phyloP scores from a whole-genome alignment of 2,888 invertebrate genomes.

The Isoperla grammatica region DNA sequence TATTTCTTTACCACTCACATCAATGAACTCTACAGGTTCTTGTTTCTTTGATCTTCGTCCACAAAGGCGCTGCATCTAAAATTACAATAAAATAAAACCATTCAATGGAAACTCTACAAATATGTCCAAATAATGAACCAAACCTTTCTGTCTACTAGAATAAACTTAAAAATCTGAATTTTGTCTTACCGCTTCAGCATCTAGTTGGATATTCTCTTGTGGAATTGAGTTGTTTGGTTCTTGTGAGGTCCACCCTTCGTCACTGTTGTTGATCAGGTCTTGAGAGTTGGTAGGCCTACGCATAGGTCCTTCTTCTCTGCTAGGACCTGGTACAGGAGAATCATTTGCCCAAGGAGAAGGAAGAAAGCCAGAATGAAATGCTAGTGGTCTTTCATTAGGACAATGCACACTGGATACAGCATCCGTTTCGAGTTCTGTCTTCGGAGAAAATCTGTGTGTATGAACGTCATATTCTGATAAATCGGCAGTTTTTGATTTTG shows the following conservation, averaged over 20 bases:
- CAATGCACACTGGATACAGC: background rate
- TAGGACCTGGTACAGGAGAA: background rate
- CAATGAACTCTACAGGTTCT: conserved; percentile 62
- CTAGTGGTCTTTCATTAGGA: background rate
- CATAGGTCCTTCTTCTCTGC: no score
- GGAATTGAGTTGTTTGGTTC: conserved; percentile 7
- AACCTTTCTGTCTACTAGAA: no score
- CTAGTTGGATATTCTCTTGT: conserved; percentile 45
- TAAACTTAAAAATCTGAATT: background rate
- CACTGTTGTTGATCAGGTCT: background rate
- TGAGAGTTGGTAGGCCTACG: background rate
- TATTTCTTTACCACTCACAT: conserved; percentile 75
- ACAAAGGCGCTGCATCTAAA: conserved; percentile 59
- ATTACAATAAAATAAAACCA: no score
- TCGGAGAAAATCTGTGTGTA: background rate
- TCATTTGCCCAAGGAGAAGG: conserved; percentile 1
- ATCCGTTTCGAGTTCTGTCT: background rate
- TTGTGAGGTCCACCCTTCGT: background rate
- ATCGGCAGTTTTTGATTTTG: background rate
- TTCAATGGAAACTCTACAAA: background rate
- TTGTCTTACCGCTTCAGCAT: conserved; percentile 45
- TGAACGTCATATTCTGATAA: background rate
- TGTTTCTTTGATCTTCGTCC: conserved; percentile 60
- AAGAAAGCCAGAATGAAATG: conserved; percentile 7
- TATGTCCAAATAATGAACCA: background rate